These are phyloP conservation scores for Aspidoscelis tigris DNA, from an alignment of 2,113 vertebrate species.

Conservation along the genomic window DNA sequence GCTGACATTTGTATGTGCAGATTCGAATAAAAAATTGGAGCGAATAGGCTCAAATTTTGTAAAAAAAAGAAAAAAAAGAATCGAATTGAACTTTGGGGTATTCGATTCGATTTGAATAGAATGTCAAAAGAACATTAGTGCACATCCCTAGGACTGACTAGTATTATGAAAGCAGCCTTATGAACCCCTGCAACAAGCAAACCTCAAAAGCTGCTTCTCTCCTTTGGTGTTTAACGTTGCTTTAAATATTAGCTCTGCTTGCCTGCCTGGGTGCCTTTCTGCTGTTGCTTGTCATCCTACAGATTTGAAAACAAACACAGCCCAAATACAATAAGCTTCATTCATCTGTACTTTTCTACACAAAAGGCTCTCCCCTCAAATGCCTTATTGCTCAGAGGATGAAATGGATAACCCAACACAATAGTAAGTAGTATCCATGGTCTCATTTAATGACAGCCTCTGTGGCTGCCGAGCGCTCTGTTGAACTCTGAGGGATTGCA, in stretches of 20 bases:
- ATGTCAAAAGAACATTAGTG: no score
- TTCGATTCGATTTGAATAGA: no score
- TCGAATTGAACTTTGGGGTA: no score
- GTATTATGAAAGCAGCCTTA: no score
- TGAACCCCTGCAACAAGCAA: no score
- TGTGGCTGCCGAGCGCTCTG: not conserved
- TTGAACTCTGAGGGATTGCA: not conserved
- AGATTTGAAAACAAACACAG: not conserved
- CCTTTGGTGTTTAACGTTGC: no score
- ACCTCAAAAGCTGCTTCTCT: not conserved
- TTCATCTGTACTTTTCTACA: not conserved
- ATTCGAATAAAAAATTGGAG: no score
- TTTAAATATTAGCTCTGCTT: not conserved
- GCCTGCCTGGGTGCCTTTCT: not conserved
- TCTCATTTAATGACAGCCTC: not conserved
- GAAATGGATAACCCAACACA: not conserved
- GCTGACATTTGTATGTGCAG: no score
- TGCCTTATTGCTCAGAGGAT: not conserved
- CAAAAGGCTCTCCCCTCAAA: not conserved
- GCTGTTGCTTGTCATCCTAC: not conserved
- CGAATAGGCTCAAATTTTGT: no score
- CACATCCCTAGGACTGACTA: no score
- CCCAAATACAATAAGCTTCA: not conserved
- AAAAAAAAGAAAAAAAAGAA: no score
- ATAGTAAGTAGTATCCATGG: not conserved